Conservation (phyloP, 2,113 vertebrate genomes). For the Cricetomys ansorgei region DNA sequence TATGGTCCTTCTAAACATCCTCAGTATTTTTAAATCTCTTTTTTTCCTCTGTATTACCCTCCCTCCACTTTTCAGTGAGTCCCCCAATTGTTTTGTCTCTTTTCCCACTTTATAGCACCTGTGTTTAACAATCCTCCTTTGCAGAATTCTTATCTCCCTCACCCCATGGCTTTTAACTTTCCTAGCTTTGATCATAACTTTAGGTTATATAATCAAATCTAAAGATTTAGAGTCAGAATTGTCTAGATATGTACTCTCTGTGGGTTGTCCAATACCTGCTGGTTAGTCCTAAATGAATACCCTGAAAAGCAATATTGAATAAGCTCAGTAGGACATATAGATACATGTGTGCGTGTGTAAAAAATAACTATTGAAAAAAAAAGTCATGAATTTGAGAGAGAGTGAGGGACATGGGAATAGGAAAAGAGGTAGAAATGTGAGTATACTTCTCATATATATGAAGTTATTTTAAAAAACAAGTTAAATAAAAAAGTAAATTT, state of each 20-base stretch:
- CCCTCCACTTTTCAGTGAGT: neutral
- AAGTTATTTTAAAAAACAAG: neutral
- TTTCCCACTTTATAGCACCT: too few relatives aligned
- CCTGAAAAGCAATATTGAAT: neutral
- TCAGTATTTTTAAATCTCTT: neutral
- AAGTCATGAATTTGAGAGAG: neutral
- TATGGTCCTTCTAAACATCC: neutral
- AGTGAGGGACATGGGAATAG: neutral
- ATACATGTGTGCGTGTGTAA: rapidly evolving
- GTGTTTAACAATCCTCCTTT: neutral
- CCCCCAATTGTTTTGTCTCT: neutral
- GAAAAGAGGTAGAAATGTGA: neutral
- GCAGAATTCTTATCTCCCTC: neutral
- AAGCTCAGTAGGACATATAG: neutral
- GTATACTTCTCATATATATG: neutral
- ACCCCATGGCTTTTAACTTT: neutral
- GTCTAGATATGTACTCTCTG: neutral
- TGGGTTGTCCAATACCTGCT: neutral
- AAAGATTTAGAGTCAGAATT: neutral
- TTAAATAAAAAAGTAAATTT: neutral
- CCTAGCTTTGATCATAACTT: neutral
- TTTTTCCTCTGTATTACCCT: neutral
- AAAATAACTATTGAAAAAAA: neutral
- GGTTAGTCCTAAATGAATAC: neutral
- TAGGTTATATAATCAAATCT: neutral